Percentiles rank a stretch among this genome's conserved stretches.
Evolutionary conservation across 2,797 vertebrate genomes (phyloP).

Genomic region (Gobionotothen gibberifrons): DNA sequence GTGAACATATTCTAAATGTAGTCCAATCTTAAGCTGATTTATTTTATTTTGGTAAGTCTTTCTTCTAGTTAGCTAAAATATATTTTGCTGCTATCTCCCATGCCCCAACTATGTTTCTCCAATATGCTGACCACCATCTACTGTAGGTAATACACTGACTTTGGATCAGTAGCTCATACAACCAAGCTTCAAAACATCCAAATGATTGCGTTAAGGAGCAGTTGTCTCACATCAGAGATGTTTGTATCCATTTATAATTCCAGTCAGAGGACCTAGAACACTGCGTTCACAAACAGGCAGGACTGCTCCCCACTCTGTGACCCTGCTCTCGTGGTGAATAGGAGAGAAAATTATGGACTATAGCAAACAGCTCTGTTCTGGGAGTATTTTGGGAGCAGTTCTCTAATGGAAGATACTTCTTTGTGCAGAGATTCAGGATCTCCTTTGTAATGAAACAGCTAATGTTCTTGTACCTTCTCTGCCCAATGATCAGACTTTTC

Average conservation of each 20-base stretch:
- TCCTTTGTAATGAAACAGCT: constrained; percentile 77
- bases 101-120: no score
- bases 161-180: no score
- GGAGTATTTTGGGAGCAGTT: constrained; percentile 52
- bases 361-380: constrained; percentile 33
- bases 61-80: no score
- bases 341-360: constrained; percentile 53
- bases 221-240: neutral
- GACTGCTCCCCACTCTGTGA: constrained; percentile 40
- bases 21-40: no score
- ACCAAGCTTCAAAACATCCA: no score
- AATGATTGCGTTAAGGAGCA: neutral
- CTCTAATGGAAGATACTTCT: constrained; percentile 72
- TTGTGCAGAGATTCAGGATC: constrained; percentile 56
- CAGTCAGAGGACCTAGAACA: constrained; percentile 5
- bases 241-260: constrained; percentile 4
- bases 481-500: constrained; percentile 62
- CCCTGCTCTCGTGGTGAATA: constrained; percentile 52
- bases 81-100: no score
- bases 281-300: constrained; percentile 11
- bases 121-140: no score
- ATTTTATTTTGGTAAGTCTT: no score
- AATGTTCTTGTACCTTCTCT: constrained; percentile 67
- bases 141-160: no score
- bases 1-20: no score